Base-by-base conservation (phyloP, 2,113 vertebrate species). In the Lutjanus erythropterus region DNA sequence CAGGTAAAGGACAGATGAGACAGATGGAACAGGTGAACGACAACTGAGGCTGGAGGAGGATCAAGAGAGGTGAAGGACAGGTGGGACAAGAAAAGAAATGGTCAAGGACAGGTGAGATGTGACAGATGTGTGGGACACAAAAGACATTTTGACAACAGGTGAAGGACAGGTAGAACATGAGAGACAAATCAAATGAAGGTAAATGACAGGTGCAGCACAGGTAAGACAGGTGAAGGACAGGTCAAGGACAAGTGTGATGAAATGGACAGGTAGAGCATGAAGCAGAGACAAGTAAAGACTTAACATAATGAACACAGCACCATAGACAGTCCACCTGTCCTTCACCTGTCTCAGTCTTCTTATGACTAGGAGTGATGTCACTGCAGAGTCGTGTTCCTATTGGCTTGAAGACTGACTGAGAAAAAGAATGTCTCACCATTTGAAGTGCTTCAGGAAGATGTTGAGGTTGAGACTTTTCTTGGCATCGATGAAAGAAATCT, bases 371-470 rank as follows among this genome's bases (percentile, higher is more conserved):
- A 0, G 4, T 72, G 68, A 68, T 55, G 23, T 61, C 37, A 52
- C 44, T 53, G 18, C 11, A 44, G 16, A 53, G 52, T 2, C 49
- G 2, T 12, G 25, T 50, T 77, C 16, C 25, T 72, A 65, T 47
- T 80, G 66, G 66, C 31, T 66, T 33, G 27, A 53, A 14, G 52
- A 7, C 3, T 14, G 21, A 58, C 1, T 9, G 75, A 70, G 47
- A 21, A 59, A 15, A 19, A 25, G 9, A 23, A 6, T 1, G 0
- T 59, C 81, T 95, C 92, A 99, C 97, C 97, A 97, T 91, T 91
- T 98, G 86, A 99, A 99, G 47, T 98, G 97, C 91, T 97, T 98
- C 88, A 99, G 94, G 90, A 98, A 99, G 93, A 99, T 99, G 93
- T 98, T 97, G 92, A 99, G 92, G 92, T 97, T 97, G 66, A 99